These are phyloP conservation scores for Cephalopterus ornatus DNA, from an alignment of 2,113 vertebrate species.

Conservation along the genomic window DNA sequence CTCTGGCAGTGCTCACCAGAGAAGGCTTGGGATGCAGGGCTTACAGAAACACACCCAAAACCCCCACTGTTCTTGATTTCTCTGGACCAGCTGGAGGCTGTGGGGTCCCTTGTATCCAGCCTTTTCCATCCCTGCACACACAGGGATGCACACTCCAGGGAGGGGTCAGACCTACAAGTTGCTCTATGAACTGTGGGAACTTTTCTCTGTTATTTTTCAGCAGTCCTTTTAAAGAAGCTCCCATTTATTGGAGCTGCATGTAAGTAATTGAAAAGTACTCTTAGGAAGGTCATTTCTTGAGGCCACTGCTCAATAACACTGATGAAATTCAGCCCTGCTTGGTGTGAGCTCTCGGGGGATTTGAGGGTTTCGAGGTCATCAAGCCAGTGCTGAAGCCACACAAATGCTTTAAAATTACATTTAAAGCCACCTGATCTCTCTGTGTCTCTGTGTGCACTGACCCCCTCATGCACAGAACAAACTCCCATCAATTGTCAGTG, in stretches of 20 bases:
- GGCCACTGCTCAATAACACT: accelerated
- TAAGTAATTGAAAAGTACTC: neutral
- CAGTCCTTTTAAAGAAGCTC: neutral
- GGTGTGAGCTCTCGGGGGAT: neutral
- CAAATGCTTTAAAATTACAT: neutral
- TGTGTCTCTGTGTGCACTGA: neutral
- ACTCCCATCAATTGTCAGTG: accelerated
- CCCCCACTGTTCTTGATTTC: neutral
- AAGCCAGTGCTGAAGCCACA: neutral
- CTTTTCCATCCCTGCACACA: neutral
- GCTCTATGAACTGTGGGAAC: neutral
- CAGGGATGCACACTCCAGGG: neutral
- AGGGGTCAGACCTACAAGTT: accelerated
- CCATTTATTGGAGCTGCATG: neutral
- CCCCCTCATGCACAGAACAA: neutral
- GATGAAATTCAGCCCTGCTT: neutral
- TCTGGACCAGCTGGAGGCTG: neutral
- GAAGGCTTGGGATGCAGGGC: accelerated
- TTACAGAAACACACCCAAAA: neutral
- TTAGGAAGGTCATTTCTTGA: neutral
- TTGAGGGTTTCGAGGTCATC: neutral
- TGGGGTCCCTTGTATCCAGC: accelerated
- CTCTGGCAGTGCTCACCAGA: accelerated
- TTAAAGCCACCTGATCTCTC: neutral
- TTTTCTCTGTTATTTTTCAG: neutral